Evolutionary conservation across 2,113 vertebrate species (phyloP).

Genomic region (Atrichornis clamosus): DNA sequence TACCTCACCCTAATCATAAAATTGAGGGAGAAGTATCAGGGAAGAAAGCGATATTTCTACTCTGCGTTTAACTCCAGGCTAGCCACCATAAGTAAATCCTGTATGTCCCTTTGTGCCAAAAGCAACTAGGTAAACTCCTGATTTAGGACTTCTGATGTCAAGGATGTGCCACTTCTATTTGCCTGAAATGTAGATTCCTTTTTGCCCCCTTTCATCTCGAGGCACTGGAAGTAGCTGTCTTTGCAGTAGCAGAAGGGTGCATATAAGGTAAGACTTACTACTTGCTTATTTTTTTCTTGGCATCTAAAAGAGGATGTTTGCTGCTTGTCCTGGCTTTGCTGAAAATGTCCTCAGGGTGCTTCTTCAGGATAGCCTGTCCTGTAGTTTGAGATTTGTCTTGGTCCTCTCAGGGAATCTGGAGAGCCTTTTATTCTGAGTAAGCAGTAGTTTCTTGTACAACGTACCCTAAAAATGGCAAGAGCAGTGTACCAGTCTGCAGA

Average conservation of each 20-base stretch:
- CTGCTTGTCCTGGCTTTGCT: not conserved
- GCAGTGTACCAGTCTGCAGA: not conserved
- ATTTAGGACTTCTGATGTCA: not conserved
- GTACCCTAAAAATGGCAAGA: not conserved
- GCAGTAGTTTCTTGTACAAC: not conserved
- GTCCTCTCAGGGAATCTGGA: not conserved
- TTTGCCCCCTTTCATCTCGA: not conserved
- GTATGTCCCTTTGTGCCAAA: not conserved
- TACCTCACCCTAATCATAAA: not conserved
- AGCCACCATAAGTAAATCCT: not conserved
- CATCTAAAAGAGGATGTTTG: not conserved
- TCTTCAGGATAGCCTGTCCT: not conserved
- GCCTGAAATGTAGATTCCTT: not conserved
- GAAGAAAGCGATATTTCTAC: not conserved
- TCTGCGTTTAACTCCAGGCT: not conserved
- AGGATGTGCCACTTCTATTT: not conserved
- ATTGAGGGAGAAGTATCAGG: not conserved
- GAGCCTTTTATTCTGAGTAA: not conserved
- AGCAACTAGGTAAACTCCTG: not conserved
- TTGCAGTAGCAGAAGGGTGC: not conserved
- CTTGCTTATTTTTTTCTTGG: not conserved
- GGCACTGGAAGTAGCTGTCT: not conserved
- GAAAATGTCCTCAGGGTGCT: not conserved
- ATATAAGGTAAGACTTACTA: not conserved
- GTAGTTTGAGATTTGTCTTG: not conserved